Base-by-base conservation (phyloP, 1,140 invertebrate species). In the Aethina tumida region DNA sequence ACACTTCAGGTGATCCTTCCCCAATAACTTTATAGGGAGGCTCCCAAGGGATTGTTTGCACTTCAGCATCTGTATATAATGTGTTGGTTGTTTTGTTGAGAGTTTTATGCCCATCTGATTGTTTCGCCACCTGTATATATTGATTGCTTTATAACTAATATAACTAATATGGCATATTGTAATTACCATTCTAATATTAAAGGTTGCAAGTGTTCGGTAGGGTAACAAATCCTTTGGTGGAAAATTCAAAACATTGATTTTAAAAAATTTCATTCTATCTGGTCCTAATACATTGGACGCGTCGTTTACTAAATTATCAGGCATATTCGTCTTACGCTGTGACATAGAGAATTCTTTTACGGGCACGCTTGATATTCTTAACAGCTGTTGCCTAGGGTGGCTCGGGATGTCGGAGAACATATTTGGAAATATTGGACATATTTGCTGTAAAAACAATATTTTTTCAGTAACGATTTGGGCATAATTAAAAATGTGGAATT, bases 21-120 rank as follows among this genome's bases (percentile, higher is more conserved):
- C 68, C 52, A 17, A 67, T 65, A 0, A 73, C 53, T 12, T 67
- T 67, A 49, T 70, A 75, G 18, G 69, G 63, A 1, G 75, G 69
- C 33, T 81, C 73, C 73, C 84, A 88, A 0, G 84, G 83, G 17
- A 69, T 60, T 1, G 85, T 88, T 62, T 88, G 84, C 8, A 77
- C 68, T 47, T 82, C 81, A 3, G 74, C 76, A 46, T 90, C 85
- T 41, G 84, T 68, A 52, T 69, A 82, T 46, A 79, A n/a, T n/a
- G n/a, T n/a, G n/a, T n/a, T n/a, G n/a, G n/a, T n/a, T n/a, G n/a
- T n/a, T n/a, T n/a, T n/a, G n/a, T n/a, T n/a, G n/a, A n/a, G n/a
- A n/a, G n/a, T n/a, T n/a, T n/a, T n/a, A n/a, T n/a, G n/a, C n/a
- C 66, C 1, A 82, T 87, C 62, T 87, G 81, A 0, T 54, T 43